A percentile compares a stretch with the other conserved stretches of the same genome.
Evolutionary conservation across 2,888 invertebrate genomes (phyloP).

Genomic region (Phyllotreta striolata): DNA sequence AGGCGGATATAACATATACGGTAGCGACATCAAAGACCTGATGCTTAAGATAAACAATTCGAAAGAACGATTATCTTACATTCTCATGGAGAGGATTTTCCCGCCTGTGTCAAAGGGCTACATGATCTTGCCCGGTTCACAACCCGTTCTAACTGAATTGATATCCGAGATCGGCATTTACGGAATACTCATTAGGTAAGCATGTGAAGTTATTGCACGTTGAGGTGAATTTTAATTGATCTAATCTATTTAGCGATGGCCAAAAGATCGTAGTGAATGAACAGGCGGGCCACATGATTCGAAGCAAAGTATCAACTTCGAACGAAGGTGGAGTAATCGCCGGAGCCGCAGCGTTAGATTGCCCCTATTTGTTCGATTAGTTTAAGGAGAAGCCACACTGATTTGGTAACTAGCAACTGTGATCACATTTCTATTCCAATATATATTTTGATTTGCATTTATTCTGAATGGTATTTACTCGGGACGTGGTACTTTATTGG

Average conservation of each 20-base stretch:
- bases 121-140: slow-evolving; percentile 73
- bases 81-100: slow-evolving; percentile 91
- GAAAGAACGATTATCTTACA: slow-evolving; percentile 85
- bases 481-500: too few species aligned
- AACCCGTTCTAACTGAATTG: slow-evolving; percentile 71
- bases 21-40: slow-evolving; percentile 75
- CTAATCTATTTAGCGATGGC: slow-evolving; percentile 65
- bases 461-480: too few species aligned
- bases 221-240: slow-evolving; percentile 3
- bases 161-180: slow-evolving; percentile 96
- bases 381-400: background rate
- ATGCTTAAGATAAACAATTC: slow-evolving; percentile 69
- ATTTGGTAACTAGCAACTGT: background rate
- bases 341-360: slow-evolving; percentile 89
- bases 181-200: slow-evolving; percentile 90
- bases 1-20: slow-evolving; percentile 95
- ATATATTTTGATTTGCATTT: background rate
- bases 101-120: slow-evolving; percentile 84
- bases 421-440: slow-evolving; percentile 2
- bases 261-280: slow-evolving; percentile 72
- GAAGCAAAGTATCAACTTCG: slow-evolving; percentile 84
- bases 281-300: slow-evolving; percentile 88
- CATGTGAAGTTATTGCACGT: background rate
- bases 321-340: slow-evolving; percentile 96
- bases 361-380: slow-evolving; percentile 79